Conservation (phyloP, 2,797 vertebrate genomes). For the Malurus leucopterus region DNA sequence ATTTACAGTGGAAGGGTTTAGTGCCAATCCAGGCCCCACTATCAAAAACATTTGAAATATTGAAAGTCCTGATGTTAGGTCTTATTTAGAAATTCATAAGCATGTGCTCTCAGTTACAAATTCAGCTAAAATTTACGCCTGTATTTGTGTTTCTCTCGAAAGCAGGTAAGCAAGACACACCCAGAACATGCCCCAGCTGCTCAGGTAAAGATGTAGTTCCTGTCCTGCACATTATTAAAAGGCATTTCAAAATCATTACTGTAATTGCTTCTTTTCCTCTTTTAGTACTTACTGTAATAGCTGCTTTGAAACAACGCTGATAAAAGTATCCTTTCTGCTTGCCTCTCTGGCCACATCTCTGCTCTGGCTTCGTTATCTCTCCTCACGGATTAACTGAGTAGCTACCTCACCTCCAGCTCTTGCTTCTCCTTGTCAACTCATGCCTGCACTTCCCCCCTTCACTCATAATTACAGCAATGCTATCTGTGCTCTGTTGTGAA, state of each 20-base stretch:
- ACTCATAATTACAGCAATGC: background rate
- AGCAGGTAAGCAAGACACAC: background rate
- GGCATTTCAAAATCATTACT: background rate
- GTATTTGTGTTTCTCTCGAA: background rate
- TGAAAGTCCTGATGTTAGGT: background rate
- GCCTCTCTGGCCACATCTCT: background rate
- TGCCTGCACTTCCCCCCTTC: background rate
- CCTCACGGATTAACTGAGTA: background rate
- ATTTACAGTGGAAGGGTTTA: background rate
- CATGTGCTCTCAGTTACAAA: background rate
- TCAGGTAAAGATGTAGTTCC: background rate
- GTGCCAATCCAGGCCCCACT: background rate
- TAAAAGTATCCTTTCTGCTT: slow-evolving; percentile 19
- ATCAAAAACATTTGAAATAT: background rate
- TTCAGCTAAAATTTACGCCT: background rate
- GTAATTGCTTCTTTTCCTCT: background rate
- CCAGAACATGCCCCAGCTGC: background rate
- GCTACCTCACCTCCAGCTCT: slow-evolving; percentile 11
- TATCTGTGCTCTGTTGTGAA: slow-evolving; percentile 21
- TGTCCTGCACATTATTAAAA: background rate
- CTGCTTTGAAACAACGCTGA: slow-evolving; percentile 18
- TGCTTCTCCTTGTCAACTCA: slow-evolving; percentile 18
- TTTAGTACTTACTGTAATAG: slow-evolving; percentile 32
- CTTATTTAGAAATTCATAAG: background rate
- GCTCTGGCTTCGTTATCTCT: background rate